A percentile compares a stretch with the other conserved stretches of the same genome.
These are phyloP conservation scores for Plagodis dolabraria DNA, from an alignment of 2,888 invertebrate species.

Conservation along the genomic window DNA sequence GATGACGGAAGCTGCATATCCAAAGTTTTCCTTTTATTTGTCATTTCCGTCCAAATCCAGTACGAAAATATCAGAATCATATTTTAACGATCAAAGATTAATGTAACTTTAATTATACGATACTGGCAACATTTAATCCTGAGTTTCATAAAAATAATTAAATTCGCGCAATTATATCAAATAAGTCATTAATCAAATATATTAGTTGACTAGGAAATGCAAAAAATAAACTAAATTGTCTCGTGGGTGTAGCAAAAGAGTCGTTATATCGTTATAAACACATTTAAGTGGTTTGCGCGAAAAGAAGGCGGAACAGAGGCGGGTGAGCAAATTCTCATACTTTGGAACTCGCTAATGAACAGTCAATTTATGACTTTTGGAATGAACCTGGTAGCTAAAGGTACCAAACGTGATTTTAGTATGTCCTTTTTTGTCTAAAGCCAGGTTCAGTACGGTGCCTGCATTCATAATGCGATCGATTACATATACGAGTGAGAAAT, in stretches of 20 bases:
- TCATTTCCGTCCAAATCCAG: slow-evolving; percentile 70
- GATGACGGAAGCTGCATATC: slow-evolving; percentile 73
- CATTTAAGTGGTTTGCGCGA: slow-evolving; percentile 71
- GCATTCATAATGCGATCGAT: slow-evolving; percentile 19
- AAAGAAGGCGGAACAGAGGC: slow-evolving; percentile 64
- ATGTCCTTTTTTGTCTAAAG: slow-evolving; percentile 6
- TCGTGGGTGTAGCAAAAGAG: slow-evolving; percentile 66
- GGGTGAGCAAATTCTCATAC: slow-evolving; percentile 52
- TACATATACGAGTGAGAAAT: slow-evolving; percentile 5
- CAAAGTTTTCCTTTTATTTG: slow-evolving; percentile 64
- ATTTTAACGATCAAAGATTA: slow-evolving; percentile 54
- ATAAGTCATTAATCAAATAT: slow-evolving; percentile 64
- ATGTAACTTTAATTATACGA: slow-evolving; percentile 67
- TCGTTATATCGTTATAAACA: slow-evolving; percentile 82
- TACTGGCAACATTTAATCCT: slow-evolving; percentile 39
- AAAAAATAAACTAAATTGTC: slow-evolving; percentile 46
- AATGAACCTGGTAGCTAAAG: slow-evolving; percentile 2
- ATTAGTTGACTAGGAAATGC: slow-evolving; percentile 68
- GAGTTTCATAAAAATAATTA: slow-evolving; percentile 43
- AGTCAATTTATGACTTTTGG: slow-evolving; percentile 53
- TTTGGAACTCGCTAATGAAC: slow-evolving; percentile 55
- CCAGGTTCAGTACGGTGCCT: slow-evolving; percentile 15
- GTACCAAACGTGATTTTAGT: slow-evolving; percentile 1
- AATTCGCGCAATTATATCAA: slow-evolving; percentile 29
- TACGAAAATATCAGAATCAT: slow-evolving; percentile 49